Evolutionary conservation across 2,888 invertebrate species (phyloP).

Genomic region (Cryptocephalus primarius): DNA sequence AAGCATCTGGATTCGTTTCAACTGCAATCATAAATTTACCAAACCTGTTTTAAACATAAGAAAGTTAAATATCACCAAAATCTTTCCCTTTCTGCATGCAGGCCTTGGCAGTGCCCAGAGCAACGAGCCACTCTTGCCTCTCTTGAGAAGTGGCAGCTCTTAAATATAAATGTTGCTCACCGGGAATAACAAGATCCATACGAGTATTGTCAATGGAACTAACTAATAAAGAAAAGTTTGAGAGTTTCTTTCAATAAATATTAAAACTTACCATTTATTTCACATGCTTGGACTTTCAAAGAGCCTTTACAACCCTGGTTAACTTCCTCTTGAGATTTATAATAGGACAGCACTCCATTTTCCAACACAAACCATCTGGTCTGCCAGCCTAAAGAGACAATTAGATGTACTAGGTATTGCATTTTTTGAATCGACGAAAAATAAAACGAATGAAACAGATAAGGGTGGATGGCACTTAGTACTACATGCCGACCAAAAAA

Average conservation of each 20-base stretch:
- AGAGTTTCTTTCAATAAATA: conserved; percentile 1
- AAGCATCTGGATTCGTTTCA: conserved; percentile 45
- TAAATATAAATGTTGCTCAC: conserved; percentile 72
- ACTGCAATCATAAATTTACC: conserved; percentile 23
- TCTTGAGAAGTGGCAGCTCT: conserved; percentile 67
- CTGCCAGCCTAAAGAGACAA: conserved; percentile 60
- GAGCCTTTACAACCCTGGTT: conserved; percentile 75
- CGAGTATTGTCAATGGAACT: conserved; percentile 59
- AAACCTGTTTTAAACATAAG: background rate
- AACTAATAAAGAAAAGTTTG: conserved; percentile 37
- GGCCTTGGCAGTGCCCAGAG: conserved; percentile 69
- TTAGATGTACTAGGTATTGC: background rate
- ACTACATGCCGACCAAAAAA: too few relatives aligned
- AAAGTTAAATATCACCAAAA: conserved; percentile 6
- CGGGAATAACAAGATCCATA: conserved; percentile 69
- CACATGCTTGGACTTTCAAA: conserved; percentile 70
- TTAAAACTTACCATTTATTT: conserved; percentile 57
- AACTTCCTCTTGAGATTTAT: conserved; percentile 72
- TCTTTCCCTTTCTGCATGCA: conserved; percentile 28
- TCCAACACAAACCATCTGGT: conserved; percentile 76
- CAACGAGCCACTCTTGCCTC: conserved; percentile 71
- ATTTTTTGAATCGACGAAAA: conserved; percentile 8
- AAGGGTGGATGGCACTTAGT: too few relatives aligned
- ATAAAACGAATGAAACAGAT: too few relatives aligned
- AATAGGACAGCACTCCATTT: conserved; percentile 69